Base-by-base conservation (phyloP, 2,888 invertebrate genomes). In the Molanna angustata region DNA sequence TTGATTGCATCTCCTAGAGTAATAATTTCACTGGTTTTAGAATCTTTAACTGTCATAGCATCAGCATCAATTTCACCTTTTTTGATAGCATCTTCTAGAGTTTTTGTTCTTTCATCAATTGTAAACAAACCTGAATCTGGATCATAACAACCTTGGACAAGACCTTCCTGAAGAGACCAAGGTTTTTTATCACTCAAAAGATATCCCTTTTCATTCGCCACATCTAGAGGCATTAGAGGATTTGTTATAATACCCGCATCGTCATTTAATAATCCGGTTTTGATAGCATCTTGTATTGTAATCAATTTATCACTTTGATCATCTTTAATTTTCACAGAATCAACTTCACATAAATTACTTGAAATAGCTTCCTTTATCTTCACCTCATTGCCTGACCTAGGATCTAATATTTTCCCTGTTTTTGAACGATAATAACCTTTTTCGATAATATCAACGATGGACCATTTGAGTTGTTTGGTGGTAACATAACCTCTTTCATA, bases 151-250 rank as follows among this genome's bases (percentile, higher is more conserved):
- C 87, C 86, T 68, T 90, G 85, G 19, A 90, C 85, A 49, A 93
- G 71, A 11, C 90, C 88, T 73, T 92, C 90, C 67, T 90, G 90
- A 54, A 93, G 71, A 0, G 90, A 87, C 80, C 88, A 84, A 0
- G 92, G 91, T 64, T 88, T 85, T 49, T 83, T 80, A 21, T 88
- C 86, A 63, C 86, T 88, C 21, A 92, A 71, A 35, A 93, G 76
- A 65, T 88, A 89, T 4, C 92, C 91, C 66, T 88, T 90, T 45
- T 86, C 83, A 61, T 85, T 83, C 2, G 92, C 93, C 62, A 88
- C 83, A 67, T 90, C 87, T 33, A 93, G 73, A 47, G 86, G 84
- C 65, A 88, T 78, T 57, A 79, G 70, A 0, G 90, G 90, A 57
- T 80, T 79, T 1, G 82, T 83, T 19, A 93, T 70, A 18, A 84